Evolutionary conservation across 2,797 vertebrate species (phyloP).

Genomic region (Cetoscarus ocellatus): DNA sequence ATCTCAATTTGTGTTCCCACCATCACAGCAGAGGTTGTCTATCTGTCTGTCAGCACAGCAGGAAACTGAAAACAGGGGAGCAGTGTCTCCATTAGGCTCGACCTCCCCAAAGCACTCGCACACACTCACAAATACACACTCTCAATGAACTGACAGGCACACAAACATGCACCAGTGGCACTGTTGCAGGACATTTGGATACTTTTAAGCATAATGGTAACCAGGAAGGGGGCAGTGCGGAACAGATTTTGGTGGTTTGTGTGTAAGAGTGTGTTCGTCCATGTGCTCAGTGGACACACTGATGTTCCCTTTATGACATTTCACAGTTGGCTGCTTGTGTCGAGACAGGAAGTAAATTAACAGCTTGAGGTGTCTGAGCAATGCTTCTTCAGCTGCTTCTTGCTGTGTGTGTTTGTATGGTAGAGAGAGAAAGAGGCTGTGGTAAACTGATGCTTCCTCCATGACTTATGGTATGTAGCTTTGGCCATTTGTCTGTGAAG

Average conservation of each 20-base stretch:
- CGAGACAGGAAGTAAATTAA: slow-evolving; percentile 64
- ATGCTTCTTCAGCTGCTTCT: slow-evolving; percentile 49
- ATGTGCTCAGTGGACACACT: slow-evolving; percentile 22
- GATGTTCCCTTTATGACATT: slow-evolving; percentile 60
- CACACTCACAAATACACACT: not conserved
- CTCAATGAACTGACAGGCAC: not conserved
- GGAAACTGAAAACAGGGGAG: slow-evolving; percentile 22
- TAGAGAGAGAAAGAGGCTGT: slow-evolving; percentile 1
- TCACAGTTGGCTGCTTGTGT: slow-evolving; percentile 66
- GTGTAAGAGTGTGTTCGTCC: slow-evolving; percentile 15
- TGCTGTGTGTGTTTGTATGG: slow-evolving; percentile 4
- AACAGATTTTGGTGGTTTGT: not conserved
- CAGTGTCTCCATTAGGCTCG: slow-evolving; percentile 24
- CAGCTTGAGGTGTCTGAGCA: slow-evolving; percentile 72
- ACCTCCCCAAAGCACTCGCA: slow-evolving; percentile 28
- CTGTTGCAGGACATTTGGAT: slow-evolving; percentile 1
- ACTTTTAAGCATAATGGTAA: slow-evolving; percentile 38
- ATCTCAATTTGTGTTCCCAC: slow-evolving; percentile 25
- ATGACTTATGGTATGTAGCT: slow-evolving; percentile 60
- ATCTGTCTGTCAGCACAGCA: slow-evolving; percentile 25
- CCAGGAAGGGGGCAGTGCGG: slow-evolving; percentile 10
- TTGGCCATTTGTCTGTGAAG: slow-evolving; percentile 70
- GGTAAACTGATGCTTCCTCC: slow-evolving; percentile 25
- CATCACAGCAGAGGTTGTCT: slow-evolving; percentile 36
- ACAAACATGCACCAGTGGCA: slow-evolving; percentile 4